Percentiles rank a stretch among this genome's conserved stretches.
These are phyloP conservation scores for Lepidurus apus DNA, from an alignment of 1,140 invertebrate species.

Conservation along the genomic window DNA sequence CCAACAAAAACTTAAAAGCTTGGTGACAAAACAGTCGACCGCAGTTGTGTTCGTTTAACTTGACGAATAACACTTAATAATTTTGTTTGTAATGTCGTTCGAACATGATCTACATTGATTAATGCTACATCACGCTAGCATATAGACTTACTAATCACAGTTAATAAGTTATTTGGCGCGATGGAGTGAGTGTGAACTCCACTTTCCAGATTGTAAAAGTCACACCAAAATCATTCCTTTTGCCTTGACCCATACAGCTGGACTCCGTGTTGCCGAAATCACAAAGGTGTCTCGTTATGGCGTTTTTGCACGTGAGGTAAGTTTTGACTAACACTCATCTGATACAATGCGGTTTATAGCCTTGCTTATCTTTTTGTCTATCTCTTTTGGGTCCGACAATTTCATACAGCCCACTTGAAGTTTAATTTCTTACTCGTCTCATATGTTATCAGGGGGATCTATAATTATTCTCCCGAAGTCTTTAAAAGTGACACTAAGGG, in stretches of 20 bases:
- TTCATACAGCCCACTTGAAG: background rate
- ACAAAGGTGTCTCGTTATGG: background rate
- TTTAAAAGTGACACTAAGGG: background rate
- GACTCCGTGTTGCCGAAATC: background rate
- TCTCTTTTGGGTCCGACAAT: background rate
- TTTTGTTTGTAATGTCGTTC: background rate
- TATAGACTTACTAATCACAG: background rate
- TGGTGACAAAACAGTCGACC: background rate
- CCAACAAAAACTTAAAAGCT: background rate
- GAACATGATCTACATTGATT: background rate
- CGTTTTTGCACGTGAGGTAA: conserved; percentile 15
- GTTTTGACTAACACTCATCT: background rate
- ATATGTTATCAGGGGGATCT: background rate
- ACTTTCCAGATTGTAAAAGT: background rate
- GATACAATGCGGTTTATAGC: background rate
- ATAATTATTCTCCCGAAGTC: background rate
- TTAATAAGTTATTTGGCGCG: background rate
- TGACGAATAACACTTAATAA: background rate
- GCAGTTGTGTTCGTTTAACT: background rate
- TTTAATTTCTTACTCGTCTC: background rate
- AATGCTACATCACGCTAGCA: conserved; percentile 2
- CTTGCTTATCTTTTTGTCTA: background rate
- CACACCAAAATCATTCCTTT: background rate
- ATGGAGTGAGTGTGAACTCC: background rate
- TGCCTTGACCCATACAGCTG: background rate